phyloP scores from a whole-genome alignment of 2,113 vertebrate species.

The Mohoua ochrocephala region DNA sequence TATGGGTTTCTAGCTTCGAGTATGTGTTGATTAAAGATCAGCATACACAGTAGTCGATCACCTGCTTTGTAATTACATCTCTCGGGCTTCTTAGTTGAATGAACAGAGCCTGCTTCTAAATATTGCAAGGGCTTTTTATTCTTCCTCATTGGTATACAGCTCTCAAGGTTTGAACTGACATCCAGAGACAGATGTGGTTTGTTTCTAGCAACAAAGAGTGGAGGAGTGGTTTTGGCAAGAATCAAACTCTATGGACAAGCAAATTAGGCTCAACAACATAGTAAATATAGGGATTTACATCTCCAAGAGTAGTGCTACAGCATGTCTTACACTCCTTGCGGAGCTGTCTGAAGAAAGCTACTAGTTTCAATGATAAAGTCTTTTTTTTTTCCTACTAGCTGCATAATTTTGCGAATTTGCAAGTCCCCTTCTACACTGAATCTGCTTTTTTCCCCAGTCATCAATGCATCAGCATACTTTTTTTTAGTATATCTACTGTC shows the following conservation, averaged over 20 bases:
- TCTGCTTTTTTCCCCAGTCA: neutral
- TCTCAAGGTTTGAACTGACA: neutral
- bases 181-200: neutral
- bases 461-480: neutral
- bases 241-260: neutral
- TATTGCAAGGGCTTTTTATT: constrained; percentile 4
- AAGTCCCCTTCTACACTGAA: neutral
- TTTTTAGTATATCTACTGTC: neutral
- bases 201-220: neutral
- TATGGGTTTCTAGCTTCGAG: constrained; percentile 21
- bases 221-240: neutral
- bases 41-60: neutral
- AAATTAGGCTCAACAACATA: neutral
- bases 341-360: neutral
- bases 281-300: neutral
- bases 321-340: neutral
- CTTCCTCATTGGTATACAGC: neutral
- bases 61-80: constrained; percentile 39
- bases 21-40: constrained; percentile 59
- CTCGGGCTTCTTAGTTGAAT: neutral
- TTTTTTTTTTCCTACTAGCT: neutral
- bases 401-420: neutral
- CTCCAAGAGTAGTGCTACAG: neutral
- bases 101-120: constrained; percentile 1
- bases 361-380: neutral